Evolutionary conservation across 2,888 invertebrate genomes (phyloP).

Genomic region (Drosophila nr. fundita): DNA sequence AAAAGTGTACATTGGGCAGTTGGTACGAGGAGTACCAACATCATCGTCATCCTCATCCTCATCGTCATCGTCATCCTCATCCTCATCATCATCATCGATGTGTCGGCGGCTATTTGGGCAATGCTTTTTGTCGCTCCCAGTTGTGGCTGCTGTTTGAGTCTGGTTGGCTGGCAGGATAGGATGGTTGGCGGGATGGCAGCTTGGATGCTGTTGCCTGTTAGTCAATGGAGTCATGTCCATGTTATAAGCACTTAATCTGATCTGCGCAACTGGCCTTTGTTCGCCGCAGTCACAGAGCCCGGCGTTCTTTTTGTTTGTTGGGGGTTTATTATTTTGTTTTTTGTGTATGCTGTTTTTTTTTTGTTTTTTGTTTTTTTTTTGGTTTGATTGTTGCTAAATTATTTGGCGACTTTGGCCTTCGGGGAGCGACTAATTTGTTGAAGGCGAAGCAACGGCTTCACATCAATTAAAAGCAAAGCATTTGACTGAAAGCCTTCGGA

Average conservation of each 20-base stretch:
- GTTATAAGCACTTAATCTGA: conserved; percentile 80
- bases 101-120: conserved; percentile 56
- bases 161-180: conserved; percentile 25
- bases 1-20: conserved; percentile 43
- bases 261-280: conserved; percentile 68
- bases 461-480: conserved; percentile 69
- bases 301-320: conserved; percentile 23
- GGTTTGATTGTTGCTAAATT: conserved; percentile 49
- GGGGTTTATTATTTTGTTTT: conserved; percentile 10
- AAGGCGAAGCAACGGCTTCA: conserved; percentile 36
- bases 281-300: conserved; percentile 38
- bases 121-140: conserved; percentile 49
- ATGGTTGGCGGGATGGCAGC: conserved; percentile 14
- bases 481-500: conserved; percentile 81
- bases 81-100: conserved; percentile 45
- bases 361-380: conserved; percentile 2
- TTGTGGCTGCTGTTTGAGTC: conserved; percentile 31
- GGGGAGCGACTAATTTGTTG: conserved; percentile 65
- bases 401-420: conserved; percentile 65
- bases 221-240: conserved; percentile 80
- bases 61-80: conserved; percentile 21
- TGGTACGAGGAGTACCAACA: conserved; percentile 20
- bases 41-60: conserved; percentile 19
- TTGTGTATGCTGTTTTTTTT: neutral
- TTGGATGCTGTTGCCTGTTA: conserved; percentile 49